Evolutionary conservation across 2,797 vertebrate genomes (phyloP), one percentile per base, ranked within the genome.

Genomic region (Furcifer pardalis): DNA sequence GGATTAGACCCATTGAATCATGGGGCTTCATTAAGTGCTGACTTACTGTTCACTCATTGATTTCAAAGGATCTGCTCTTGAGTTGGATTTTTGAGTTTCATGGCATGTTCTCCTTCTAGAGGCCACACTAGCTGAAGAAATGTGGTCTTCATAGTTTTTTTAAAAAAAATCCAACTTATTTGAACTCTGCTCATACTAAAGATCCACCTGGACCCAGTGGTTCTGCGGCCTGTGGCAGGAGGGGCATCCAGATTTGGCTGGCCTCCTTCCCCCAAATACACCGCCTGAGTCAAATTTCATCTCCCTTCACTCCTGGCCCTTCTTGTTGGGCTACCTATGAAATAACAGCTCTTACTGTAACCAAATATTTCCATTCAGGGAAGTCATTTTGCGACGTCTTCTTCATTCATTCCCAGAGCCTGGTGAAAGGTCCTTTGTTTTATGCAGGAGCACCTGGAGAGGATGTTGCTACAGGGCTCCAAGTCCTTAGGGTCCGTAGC

Each of bases 361-460:
- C 95, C 96, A 96, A 97, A 96, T 96, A 96, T 96, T 95, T 95
- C 94, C 95, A 94, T 95, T 93, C 94, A 93, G 93, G 93, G 93
- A 96, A 95, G 95, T 94, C 95, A 94, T 94, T 95, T 96, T 96
- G 95, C 95, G 96, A 96, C 56, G 79, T 19, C 87, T 95, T 19
- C 87, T 95, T 94, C 94, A 93, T 95, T 94, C 94, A 93, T 97
- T 97, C 96, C 96, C 96, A 93, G 96, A 95, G 93, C 88, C 88
- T 85, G 49, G 95, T 98, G 97, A 98, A 98, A 98, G 97, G 91
- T 93, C 89, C 97, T 97, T 98, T 99, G 98, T 98, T 96, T 94
- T 87, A 87, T 87, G 90, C 84, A 85, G 83, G 96, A 96, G 97
- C 98, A 98, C 97, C 98, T 98, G 98, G 97, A 96, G 95, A 91